Base-by-base conservation (phyloP, 2,113 vertebrate genomes). In the Otis tarda region DNA sequence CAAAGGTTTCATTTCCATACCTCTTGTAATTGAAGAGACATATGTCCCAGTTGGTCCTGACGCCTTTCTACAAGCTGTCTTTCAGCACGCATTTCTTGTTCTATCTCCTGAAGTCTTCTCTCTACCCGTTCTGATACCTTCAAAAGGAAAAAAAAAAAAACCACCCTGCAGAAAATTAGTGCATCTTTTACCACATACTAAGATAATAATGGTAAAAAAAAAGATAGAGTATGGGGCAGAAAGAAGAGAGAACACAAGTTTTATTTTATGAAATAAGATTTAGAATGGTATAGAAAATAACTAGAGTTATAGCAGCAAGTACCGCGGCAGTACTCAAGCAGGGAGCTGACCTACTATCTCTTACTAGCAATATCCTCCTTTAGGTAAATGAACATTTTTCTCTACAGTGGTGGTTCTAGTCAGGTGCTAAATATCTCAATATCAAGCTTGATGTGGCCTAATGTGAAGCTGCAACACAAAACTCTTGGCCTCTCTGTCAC, bases 111-210 rank as follows among this genome's bases (percentile, higher is more conserved):
- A 90, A 99, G 98, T 83, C 99, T 98, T 57, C 96, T 98, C 96
- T 99, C 99, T 75, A 99, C 98, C 2, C 98, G 98, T 74, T 98
- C 98, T 4, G 99, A 98, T 78, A 98, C 98, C 99, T 99, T 91
- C 75, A 95, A 73, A 90, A 50, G 20, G 63, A 64, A 64, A 64
- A 79, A 82, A 37, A 37, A 37, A 94, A 67, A 60, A 30, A 11
- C 3, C 5, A 88, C 4, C 6, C 24, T 63, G 68, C 16, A 37
- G 55, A 41, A 83, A 83, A 89, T 94, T 10, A 92, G 18, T 30
- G 45, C 4, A 2, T 45, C 22, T 80, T 77, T 63, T 47, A 64
- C 24, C 45, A 56, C 10, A 12, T 21, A 39, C 18, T 53, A 76
- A 79, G n/a, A 41, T 14, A 85, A 35, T 13, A 65, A 37, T 1